Base-by-base conservation (phyloP, 2,888 invertebrate species). In the Agrochola lychnidis region DNA sequence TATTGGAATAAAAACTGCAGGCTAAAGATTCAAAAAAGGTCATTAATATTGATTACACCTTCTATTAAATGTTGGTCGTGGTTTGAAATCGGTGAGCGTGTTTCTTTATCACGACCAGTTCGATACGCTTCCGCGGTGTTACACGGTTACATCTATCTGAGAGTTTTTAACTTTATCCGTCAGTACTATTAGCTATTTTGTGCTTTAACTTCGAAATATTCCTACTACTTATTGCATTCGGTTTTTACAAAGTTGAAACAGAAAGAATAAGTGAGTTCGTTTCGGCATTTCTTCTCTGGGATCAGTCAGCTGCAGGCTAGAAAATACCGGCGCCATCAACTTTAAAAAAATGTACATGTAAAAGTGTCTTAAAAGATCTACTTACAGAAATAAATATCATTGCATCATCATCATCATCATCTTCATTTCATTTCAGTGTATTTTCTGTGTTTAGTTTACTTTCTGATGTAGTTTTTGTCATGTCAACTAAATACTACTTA, bases 41-140 rank as follows among this genome's bases (percentile, higher is more conserved):
- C 63, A 70, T 77, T 79, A 74, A 76, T 83, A 76, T 74, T 77
- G 76, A 82, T 79, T 75, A 71, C 66, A 78, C 63, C 70, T 76
- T 84, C 73, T 79, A 72, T 82, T 69, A 73, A 66, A 68, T 67
- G 51, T 67, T 70, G 64, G 22, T 87, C 87, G 77, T 78, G 70
- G 69, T 72, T 71, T 75, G 30, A 62, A 81, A 85, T 79, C 57
- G 9, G 36, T 48, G 30, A 75, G 61, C 86, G 85, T 87, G 87
- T 77, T 85, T 63, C 45, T 61, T 45, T 66, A 79, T 85, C 87
- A 87, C 87, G 87, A 84, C 16, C 62, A 59, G 30, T 75, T 73
- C 30, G 74, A 48, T 53, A 63, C 53, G 74, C 78, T 87, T 87
- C 87, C 87, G 87, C 59, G 62, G 66, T 83, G 19, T 82, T 74